phyloP scores from a whole-genome alignment of 2,888 invertebrate species.

The Antheraea assamensis region DNA sequence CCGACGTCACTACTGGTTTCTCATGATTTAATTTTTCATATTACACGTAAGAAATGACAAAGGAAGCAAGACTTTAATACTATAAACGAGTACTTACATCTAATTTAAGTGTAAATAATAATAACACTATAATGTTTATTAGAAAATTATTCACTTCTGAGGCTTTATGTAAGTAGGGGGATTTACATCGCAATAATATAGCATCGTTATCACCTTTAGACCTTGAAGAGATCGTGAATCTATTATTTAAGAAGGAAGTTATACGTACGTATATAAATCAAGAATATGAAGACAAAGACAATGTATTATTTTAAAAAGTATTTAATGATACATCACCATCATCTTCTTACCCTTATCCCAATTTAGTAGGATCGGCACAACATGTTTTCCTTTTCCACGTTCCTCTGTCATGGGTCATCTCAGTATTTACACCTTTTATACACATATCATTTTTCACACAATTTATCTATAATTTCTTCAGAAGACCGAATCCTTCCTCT shows the following conservation, averaged over 20 bases:
- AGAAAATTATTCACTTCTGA: conserved; percentile 26
- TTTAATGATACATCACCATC: neutral
- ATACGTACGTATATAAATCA: conserved; percentile 7
- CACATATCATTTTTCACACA: no score
- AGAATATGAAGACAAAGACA: neutral
- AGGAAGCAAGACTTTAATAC: neutral
- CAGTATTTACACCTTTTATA: no score
- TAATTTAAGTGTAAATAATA: conserved; percentile 18
- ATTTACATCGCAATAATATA: conserved; percentile 27
- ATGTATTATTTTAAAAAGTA: neutral
- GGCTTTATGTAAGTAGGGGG: conserved; percentile 29
- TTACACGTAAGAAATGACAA: neutral
- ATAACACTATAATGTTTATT: conserved; percentile 19
- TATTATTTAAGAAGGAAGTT: conserved; percentile 23
- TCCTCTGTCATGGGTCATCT: no score
- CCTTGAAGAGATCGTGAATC: conserved; percentile 25
- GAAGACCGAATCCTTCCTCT: no score
- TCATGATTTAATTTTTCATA: neutral
- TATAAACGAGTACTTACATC: neutral
- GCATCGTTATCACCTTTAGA: conserved; percentile 22
- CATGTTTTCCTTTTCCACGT: no score
- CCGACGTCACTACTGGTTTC: neutral
- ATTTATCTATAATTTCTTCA: no score
- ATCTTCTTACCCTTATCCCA: no score
- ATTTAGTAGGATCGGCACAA: no score